Evolutionary conservation across 2,113 vertebrate genomes (phyloP), one percentile per base, ranked within the genome.

Genomic region (Oncorhynchus clarkii): DNA sequence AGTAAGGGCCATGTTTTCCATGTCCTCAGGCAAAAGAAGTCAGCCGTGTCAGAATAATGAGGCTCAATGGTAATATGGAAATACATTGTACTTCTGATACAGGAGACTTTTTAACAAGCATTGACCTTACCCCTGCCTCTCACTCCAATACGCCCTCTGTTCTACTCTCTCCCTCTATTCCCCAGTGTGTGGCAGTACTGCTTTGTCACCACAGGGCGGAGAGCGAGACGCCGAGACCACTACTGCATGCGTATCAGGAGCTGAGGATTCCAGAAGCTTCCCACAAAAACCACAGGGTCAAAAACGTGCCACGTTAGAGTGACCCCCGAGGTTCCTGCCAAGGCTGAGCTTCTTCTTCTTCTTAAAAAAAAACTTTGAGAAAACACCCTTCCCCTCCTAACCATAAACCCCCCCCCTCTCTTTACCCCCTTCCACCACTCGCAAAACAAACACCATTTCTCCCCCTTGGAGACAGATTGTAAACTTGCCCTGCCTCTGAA

Each of bases 401-500:
- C 29, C 3, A 51, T 48, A 20, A 64, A 16, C 13, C 34, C 12
- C 60, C 74, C 51, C 22, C 20, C n/a, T 34, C 49, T 65, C 73
- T 66, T 45, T 26, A 57, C 49, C 48, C 13, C 11, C 13, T 75
- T 22, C 73, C 66, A 4, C 59, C 48, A 26, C n/a, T 65, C 59
- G 68, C 70, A 71, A 83, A 83, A 45, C 51, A 83, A 85, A 82
- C 76, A 72, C 49, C 31, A 24, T 68, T 49, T 59, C 64, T 75
- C 67, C 67, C 59, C 39, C 73, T 59, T 64, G 67, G 67, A 74
- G 74, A 83, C 89, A 87, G 92, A 95, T 94, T 90, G 91, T 94
- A 95, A 95, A 95, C 94, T 95, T 95, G 94, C 94, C 94, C 94
- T 91, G 92, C 92, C 94, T 89, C 91, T 94, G 93, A 92, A 93